phyloP scores from a whole-genome alignment of 1,140 invertebrate genomes.

The Cyclina sinensis region DNA sequence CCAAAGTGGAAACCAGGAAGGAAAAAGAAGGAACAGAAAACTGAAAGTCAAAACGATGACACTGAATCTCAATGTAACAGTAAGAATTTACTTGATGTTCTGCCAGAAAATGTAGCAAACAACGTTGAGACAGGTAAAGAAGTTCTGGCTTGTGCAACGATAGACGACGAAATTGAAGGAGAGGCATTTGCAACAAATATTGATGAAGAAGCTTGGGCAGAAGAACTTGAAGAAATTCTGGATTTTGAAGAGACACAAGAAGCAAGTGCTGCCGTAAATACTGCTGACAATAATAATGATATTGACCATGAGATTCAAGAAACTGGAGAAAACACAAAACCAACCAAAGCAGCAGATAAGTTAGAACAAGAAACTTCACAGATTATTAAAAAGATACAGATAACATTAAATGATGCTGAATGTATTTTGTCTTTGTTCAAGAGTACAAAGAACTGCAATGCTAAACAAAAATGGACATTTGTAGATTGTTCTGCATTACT shows the following conservation, averaged over 20 bases:
- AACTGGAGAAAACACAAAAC: not conserved
- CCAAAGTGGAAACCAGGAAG: not conserved
- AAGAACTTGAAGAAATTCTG: not conserved
- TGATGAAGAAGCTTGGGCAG: not conserved
- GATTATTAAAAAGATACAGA: not conserved
- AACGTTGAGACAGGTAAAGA: not conserved
- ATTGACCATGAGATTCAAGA: not conserved
- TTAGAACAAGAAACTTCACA: not conserved
- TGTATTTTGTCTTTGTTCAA: not conserved
- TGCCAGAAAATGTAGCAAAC: not conserved
- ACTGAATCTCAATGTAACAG: too few species aligned
- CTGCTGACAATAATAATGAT: not conserved
- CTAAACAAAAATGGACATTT: slow-evolving; percentile 10
- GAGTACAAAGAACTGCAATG: slow-evolving; percentile 2
- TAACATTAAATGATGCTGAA: not conserved
- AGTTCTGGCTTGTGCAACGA: not conserved
- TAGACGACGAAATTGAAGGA: not conserved
- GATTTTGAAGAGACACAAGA: not conserved
- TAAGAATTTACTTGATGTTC: not conserved
- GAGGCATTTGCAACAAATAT: slow-evolving; percentile 1
- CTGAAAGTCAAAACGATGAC: not conserved
- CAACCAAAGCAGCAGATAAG: not conserved
- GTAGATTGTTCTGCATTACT: not conserved
- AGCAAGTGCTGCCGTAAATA: not conserved
- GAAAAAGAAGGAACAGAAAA: slow-evolving; percentile 7